Conservation (phyloP, 2,888 invertebrate genomes). For the Imbricaverruca yamaguchii region DNA sequence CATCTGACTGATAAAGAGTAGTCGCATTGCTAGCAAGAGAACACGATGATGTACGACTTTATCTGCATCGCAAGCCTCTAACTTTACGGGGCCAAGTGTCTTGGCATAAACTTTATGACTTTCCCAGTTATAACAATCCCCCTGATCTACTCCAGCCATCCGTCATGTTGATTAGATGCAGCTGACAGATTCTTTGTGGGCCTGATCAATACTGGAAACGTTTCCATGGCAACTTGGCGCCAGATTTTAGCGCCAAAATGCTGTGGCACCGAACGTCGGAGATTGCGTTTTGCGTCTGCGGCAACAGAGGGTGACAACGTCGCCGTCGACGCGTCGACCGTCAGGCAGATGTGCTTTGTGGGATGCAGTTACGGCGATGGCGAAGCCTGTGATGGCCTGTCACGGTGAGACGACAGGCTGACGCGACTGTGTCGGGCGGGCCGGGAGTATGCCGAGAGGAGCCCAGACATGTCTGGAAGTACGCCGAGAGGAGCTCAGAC, state of each 20-base stretch:
- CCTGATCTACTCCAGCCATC: not conserved
- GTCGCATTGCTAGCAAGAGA: too few relatives aligned
- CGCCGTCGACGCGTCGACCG: not conserved
- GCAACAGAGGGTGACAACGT: conserved; percentile 18
- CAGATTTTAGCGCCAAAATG: conserved; percentile 21
- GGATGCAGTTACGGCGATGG: not conserved
- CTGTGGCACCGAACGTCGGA: not conserved
- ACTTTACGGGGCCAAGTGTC: not conserved
- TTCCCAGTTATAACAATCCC: conserved; percentile 19
- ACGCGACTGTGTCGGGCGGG: too few relatives aligned
- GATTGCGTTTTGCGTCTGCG: not conserved
- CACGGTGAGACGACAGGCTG: too few relatives aligned
- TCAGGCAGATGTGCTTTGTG: not conserved
- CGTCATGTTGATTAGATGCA: conserved; percentile 24
- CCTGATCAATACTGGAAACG: conserved; percentile 20
- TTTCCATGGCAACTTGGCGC: conserved; percentile 19
- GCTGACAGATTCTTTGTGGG: conserved; percentile 20
- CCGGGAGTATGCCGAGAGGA: too few relatives aligned
- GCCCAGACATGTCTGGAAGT: too few relatives aligned
- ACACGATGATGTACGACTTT: not conserved
- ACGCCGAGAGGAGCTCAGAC: too few relatives aligned
- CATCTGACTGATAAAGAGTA: too few relatives aligned
- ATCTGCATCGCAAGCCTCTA: conserved; percentile 13
- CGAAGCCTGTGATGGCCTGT: too few relatives aligned
- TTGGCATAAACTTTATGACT: conserved; percentile 10